Conservation (phyloP, 2,797 vertebrate genomes). For the Nyctibius grandis region DNA sequence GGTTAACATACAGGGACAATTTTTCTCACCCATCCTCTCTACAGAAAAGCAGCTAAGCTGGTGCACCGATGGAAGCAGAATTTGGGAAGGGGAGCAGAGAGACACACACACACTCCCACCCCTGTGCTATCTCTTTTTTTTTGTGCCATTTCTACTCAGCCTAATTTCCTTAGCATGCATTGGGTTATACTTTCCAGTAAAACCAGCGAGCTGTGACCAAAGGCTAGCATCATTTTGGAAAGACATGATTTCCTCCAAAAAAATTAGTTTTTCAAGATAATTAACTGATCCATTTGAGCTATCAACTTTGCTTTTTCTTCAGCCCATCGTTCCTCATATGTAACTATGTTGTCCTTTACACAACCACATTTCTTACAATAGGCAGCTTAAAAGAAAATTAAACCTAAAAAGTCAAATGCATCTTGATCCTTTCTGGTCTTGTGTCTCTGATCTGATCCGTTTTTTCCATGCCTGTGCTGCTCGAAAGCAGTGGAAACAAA, state of each 20-base stretch:
- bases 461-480: not conserved
- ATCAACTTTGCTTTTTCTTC: not conserved
- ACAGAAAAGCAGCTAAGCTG: not conserved
- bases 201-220: not conserved
- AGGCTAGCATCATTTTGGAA: not conserved
- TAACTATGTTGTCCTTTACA: not conserved
- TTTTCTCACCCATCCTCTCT: not conserved
- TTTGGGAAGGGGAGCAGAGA: not conserved
- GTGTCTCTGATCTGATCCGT: not conserved
- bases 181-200: not conserved
- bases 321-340: not conserved
- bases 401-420: not conserved
- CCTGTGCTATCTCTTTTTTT: rapidly evolving
- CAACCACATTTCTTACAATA: not conserved
- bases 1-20: not conserved
- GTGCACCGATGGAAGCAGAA: not conserved
- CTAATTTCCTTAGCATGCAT: not conserved
- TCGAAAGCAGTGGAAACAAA: not conserved
- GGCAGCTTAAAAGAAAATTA: not conserved
- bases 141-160: not conserved
- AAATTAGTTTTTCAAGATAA: not conserved
- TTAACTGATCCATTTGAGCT: not conserved
- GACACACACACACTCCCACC: not conserved
- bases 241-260: not conserved
- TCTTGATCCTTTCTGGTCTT: not conserved